Base-by-base conservation (phyloP, 2,113 vertebrate genomes). In the Oreochromis spilurus region DNA sequence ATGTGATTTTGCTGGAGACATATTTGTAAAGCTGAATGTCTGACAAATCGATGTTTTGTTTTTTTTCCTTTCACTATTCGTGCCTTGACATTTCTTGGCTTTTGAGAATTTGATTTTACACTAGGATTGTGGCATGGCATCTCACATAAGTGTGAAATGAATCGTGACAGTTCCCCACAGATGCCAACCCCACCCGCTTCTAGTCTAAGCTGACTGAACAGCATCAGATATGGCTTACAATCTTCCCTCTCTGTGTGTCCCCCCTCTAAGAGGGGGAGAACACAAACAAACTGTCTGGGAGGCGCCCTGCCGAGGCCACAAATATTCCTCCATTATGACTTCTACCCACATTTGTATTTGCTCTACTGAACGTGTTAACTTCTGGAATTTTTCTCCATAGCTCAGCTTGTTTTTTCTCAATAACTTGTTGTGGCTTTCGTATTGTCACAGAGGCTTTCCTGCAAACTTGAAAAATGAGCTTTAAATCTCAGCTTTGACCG, bases 271-370 rank as follows among this genome's bases (percentile, higher is more conserved):
- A 85, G 83, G 83, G 87, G 86, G 79, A 67, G 55, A 96, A 92
- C 91, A 93, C 94, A 95, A 95, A 95, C 94, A 96, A 95, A 95
- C 89, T 83, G 50, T 81, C 92, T 55, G 87, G 93, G 91, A 94
- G 92, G 93, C 95, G 91, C 79, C 65, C 82, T 53, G 31, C 54
- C 50, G 75, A 91, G 85, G 88, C 92, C 95, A 93, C 95, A 95
- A 93, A 90, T 93, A 95, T 94, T 94, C 81, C 81, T 83, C 84
- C 89, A 93, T 93, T 88, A 91, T 92, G 88, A 87, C 87, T 82
- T 52, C 81, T 83, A 40, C 81, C 88, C 92, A 82, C 91, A 95
- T 93, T 89, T 89, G 81, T 86, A 90, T 91, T 87, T 87, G 82
- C 57, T 52, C 57, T 24, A n/a, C 82, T 91, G 83, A 86, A 91